phyloP scores from a whole-genome alignment of 2,797 vertebrate genomes.

The Thunnus albacares region DNA sequence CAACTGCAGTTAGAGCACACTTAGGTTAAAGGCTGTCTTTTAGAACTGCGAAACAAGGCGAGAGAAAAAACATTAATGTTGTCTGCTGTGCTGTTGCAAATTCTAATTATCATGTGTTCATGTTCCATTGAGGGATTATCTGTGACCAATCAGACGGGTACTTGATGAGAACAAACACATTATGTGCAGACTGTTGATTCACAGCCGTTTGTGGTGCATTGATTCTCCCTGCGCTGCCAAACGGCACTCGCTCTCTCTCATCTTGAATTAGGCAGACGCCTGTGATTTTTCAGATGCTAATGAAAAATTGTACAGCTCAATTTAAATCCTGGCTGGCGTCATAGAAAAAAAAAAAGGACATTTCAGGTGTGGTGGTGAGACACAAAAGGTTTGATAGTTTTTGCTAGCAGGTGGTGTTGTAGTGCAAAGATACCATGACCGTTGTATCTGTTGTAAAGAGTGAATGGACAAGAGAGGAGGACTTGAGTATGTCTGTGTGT shows the following conservation, averaged over 20 bases:
- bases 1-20: conserved; percentile 76
- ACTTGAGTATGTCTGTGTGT: conserved; percentile 3
- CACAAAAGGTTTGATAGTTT: conserved; percentile 54
- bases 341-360: conserved; percentile 45
- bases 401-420: conserved; percentile 36
- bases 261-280: conserved; percentile 77
- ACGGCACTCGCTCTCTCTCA: conserved; percentile 63
- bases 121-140: conserved; percentile 83
- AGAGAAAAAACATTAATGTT: conserved; percentile 60
- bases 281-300: conserved; percentile 78
- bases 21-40: conserved; percentile 77
- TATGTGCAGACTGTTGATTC: conserved; percentile 81
- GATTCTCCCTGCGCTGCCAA: conserved; percentile 76
- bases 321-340: conserved; percentile 60
- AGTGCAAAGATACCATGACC: conserved; percentile 25
- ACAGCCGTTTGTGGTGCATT: conserved; percentile 75
- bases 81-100: conserved; percentile 70
- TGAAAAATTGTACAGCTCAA: conserved; percentile 77
- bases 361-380: conserved; percentile 36
- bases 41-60: conserved; percentile 60
- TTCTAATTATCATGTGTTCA: conserved; percentile 80
- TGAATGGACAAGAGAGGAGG: conserved; percentile 30
- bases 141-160: conserved; percentile 74
- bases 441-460: conserved; percentile 35
- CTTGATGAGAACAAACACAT: conserved; percentile 83